Base-by-base conservation (phyloP, 2,888 invertebrate genomes). In the Melanophora roralis region DNA sequence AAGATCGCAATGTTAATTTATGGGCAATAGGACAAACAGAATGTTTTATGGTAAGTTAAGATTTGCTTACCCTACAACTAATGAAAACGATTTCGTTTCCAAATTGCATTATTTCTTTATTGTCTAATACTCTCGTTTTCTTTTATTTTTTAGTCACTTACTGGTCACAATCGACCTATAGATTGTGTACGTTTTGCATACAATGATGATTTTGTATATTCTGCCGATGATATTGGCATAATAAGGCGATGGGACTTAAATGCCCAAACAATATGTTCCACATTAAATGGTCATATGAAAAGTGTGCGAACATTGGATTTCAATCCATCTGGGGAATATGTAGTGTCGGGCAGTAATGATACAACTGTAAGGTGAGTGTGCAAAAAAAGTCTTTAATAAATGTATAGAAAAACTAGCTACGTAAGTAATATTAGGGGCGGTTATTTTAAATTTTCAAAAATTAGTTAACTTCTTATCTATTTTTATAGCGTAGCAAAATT, bases 201-300 rank as follows among this genome's bases (percentile, higher is more conserved):
- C 88, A 94, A 96, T 57, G 98, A 98, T 91, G 97, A 98, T 88
- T 93, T 97, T 83, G 97, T 98, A 9, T 96, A 96, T 91, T 97
- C 98, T 43, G 98, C 98, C 45, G 98, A 98, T 82, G 94, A 96
- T 89, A 96, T 96, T 79, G 98, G 98, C 57, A 96, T 96, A 47
- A 92, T 98, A 62, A 97, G 98, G 91, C 95, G 98, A 82, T 98
- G 98, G 98, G 97, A 98, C 89, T 91, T 98, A 84, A 98, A 98
- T 90, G 96, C 97, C 83, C 89, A 89, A 81, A 88, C 86, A 36
- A 88, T 88, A 43, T 89, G 87, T 78, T 88, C 89, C 36, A 89
- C 90, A 47, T 81, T 90, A 16, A 90, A 89, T 84, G 90, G 90
- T 0, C 90, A 90, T 73, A 96, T 96, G 82, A 97, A 97, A 91